Conservation (phyloP, 1,140 invertebrate genomes). For the Camponotus pennsylvanicus region DNA sequence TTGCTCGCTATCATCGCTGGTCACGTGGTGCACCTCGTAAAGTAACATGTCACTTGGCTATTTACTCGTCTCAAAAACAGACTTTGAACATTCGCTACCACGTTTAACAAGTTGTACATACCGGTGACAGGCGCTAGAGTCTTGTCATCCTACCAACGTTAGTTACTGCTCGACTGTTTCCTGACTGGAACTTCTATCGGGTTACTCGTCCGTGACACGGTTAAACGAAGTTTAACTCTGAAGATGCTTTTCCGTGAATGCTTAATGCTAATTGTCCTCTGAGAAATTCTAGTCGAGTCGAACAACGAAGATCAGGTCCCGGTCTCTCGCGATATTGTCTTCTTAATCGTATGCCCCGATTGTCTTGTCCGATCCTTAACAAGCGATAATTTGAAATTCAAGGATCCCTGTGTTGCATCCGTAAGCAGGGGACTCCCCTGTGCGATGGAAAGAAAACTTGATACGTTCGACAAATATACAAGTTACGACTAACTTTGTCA, state of each 20-base stretch:
- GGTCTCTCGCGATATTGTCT: constrained; percentile 45
- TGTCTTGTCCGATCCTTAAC: constrained; percentile 14
- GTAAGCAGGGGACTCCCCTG: neutral
- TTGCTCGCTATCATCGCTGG: neutral
- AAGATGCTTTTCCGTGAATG: constrained; percentile 28
- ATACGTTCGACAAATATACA: neutral
- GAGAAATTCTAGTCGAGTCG: constrained; percentile 30
- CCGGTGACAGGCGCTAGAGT: constrained; percentile 21
- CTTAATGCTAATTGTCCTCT: constrained; percentile 39
- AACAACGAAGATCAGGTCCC: neutral
- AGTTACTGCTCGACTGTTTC: constrained; percentile 28
- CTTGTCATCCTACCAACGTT: constrained; percentile 22
- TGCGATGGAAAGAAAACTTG: neutral
- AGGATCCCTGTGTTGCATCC: constrained; percentile 17
- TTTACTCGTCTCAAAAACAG: constrained; percentile 28
- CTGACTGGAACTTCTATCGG: constrained; percentile 10
- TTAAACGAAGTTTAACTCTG: constrained; percentile 23
- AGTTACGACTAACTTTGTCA: neutral
- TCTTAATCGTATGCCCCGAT: constrained; percentile 36
- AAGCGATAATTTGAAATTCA: constrained; percentile 51
- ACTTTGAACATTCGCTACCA: constrained; percentile 42
- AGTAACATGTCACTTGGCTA: constrained; percentile 23
- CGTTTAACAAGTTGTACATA: constrained; percentile 46
- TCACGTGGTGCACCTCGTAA: neutral
- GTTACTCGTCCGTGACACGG: constrained; percentile 34